A percentile compares a stretch with the other conserved stretches of the same genome.
These are phyloP conservation scores for Zootoca vivipara DNA, from an alignment of 2,113 vertebrate species.

Conservation along the genomic window DNA sequence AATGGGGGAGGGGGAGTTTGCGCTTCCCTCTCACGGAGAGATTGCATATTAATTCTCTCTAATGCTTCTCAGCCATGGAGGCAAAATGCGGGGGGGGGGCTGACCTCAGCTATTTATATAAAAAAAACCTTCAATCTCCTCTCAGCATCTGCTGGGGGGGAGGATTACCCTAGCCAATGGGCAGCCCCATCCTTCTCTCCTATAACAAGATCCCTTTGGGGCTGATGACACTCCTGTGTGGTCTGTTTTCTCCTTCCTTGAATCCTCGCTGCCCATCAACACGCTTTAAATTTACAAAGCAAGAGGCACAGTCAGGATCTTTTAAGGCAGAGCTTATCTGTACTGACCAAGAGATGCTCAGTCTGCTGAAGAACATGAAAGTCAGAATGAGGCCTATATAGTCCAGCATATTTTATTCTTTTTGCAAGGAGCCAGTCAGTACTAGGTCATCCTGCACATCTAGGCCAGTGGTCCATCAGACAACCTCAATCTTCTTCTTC, in stretches of 20 bases:
- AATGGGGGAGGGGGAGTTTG: conserved; percentile 15
- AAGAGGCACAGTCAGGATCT: not conserved
- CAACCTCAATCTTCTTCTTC: no score
- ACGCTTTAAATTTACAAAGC: not conserved
- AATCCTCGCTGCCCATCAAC: not conserved
- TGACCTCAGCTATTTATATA: conserved; percentile 67
- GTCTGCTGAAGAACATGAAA: no score
- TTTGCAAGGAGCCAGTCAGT: no score
- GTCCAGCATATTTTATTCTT: no score
- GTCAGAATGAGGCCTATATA: no score
- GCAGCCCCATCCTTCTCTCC: not conserved
- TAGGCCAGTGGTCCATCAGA: no score
- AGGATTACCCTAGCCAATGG: conserved; percentile 40
- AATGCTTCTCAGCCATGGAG: conserved; percentile 59
- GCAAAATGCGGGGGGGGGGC: conserved; percentile 43
- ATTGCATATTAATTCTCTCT: conserved; percentile 68
- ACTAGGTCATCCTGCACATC: no score
- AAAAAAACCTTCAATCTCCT: conserved; percentile 57
- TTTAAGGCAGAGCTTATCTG: not conserved
- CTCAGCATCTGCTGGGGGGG: conserved; percentile 44
- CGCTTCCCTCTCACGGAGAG: not conserved
- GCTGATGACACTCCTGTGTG: not conserved
- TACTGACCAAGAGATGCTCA: no score
- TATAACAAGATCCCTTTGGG: fast-evolving
- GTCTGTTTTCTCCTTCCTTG: not conserved